Evolutionary conservation across 2,888 invertebrate species (phyloP).

Genomic region (Trisateles emortualis): DNA sequence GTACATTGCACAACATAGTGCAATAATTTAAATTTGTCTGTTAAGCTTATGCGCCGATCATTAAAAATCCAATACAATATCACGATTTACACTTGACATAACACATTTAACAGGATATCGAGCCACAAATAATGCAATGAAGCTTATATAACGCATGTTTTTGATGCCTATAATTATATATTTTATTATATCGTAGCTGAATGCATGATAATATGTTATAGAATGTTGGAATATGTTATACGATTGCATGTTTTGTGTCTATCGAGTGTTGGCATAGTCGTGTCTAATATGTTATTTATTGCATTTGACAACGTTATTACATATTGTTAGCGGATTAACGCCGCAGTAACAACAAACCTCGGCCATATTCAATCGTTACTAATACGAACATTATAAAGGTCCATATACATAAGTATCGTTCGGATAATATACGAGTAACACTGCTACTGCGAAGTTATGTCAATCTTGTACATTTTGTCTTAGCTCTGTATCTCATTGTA

Average conservation of each 20-base stretch:
- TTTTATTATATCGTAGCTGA: conserved; percentile 62
- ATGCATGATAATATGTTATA: conserved; percentile 63
- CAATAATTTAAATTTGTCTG: background rate
- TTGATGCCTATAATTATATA: conserved; percentile 51
- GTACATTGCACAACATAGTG: background rate
- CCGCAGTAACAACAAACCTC: background rate
- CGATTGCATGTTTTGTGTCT: conserved; percentile 75
- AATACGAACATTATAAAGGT: background rate
- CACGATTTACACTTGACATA: conserved; percentile 15
- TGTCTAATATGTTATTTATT: conserved; percentile 22
- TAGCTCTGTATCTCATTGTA: background rate
- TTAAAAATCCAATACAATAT: background rate
- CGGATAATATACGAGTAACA: background rate
- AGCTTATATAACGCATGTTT: conserved; percentile 64
- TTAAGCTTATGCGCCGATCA: no score
- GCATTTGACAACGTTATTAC: conserved; percentile 41
- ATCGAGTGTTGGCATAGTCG: conserved; percentile 21
- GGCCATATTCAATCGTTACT: conserved; percentile 1
- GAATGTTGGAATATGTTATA: conserved; percentile 52
- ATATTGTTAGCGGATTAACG: background rate
- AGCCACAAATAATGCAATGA: conserved; percentile 80
- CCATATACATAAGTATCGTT: background rate
- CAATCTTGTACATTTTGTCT: background rate
- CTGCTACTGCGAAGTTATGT: background rate
- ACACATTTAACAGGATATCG: conserved; percentile 26